Evolutionary conservation across 1,140 invertebrate genomes (phyloP).

Genomic region (Drosophila rhopaloa): DNA sequence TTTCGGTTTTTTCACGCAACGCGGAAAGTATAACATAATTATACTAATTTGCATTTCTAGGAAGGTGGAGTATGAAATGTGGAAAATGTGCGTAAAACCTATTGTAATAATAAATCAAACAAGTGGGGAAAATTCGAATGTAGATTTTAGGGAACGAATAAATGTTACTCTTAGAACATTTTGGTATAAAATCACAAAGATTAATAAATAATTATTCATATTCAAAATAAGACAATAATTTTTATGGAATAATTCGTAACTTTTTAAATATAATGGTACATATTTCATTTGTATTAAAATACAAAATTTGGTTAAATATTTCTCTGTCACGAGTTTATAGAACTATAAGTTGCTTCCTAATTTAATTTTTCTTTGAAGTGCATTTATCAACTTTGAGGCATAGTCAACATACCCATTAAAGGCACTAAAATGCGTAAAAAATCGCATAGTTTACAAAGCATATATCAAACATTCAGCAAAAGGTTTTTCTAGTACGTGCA

Average conservation of each 20-base stretch:
- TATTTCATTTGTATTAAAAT: no score
- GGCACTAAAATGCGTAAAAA: conserved; percentile 17
- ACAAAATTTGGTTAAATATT: neutral
- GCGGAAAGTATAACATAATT: conserved; percentile 64
- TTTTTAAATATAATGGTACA: no score
- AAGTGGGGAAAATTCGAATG: conserved; percentile 27
- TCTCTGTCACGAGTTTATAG: no score
- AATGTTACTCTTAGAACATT: conserved; percentile 16
- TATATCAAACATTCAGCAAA: conserved; percentile 44
- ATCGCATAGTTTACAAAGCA: conserved; percentile 50
- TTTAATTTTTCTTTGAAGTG: no score
- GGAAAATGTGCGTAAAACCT: conserved; percentile 64
- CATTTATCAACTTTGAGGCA: no score
- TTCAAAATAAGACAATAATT: no score
- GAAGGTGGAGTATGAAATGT: conserved; percentile 33
- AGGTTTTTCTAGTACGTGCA: conserved; percentile 47
- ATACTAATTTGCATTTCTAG: conserved; percentile 76
- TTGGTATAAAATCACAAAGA: neutral
- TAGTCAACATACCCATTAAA: neutral
- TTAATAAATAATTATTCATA: no score
- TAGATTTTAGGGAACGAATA: neutral
- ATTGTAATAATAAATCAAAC: conserved; percentile 74
- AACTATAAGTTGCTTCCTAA: no score
- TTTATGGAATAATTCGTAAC: no score
- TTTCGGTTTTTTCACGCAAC: conserved; percentile 24